A percentile compares a stretch with the other conserved stretches of the same genome.
Conservation (phyloP, 2,113 vertebrate genomes). For the Tamias sibiricus region DNA sequence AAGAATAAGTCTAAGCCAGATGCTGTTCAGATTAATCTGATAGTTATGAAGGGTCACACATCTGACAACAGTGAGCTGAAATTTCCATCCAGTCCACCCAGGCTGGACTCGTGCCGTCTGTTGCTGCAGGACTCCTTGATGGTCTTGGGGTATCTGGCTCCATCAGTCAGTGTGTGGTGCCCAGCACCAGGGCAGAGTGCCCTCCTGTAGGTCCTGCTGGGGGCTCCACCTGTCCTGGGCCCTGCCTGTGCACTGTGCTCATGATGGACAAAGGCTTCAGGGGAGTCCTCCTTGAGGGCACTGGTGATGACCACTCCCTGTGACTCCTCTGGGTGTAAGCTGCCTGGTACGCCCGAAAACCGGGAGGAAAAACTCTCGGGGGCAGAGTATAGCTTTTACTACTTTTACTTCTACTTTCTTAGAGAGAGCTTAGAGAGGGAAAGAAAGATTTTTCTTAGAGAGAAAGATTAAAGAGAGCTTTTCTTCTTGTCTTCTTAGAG, state of each 20-base stretch:
- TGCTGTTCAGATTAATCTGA: neutral
- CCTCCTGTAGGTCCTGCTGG: too few relatives aligned
- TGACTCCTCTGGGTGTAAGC: neutral
- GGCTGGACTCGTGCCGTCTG: neutral
- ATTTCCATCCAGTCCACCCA: neutral
- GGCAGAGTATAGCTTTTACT: too few relatives aligned
- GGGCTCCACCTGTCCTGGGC: rapidly evolving
- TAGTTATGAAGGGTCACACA: neutral
- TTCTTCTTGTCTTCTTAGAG: too few relatives aligned
- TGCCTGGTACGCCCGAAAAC: too few relatives aligned
- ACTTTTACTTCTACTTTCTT: too few relatives aligned
- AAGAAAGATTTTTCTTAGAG: too few relatives aligned
- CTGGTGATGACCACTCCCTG: neutral
- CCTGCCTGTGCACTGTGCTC: neutral
- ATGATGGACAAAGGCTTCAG: neutral
- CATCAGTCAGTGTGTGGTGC: too few relatives aligned
- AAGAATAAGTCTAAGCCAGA: neutral
- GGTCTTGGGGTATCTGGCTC: neutral
- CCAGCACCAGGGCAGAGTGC: neutral
- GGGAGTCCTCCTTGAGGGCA: rapidly evolving
- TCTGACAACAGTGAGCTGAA: neutral
- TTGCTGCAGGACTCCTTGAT: neutral
- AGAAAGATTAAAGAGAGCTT: too few relatives aligned
- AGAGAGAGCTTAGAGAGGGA: too few relatives aligned
- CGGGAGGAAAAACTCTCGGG: too few relatives aligned